Evolutionary conservation across 2,888 invertebrate genomes (phyloP).

Genomic region (Linnaemya tessellans): DNA sequence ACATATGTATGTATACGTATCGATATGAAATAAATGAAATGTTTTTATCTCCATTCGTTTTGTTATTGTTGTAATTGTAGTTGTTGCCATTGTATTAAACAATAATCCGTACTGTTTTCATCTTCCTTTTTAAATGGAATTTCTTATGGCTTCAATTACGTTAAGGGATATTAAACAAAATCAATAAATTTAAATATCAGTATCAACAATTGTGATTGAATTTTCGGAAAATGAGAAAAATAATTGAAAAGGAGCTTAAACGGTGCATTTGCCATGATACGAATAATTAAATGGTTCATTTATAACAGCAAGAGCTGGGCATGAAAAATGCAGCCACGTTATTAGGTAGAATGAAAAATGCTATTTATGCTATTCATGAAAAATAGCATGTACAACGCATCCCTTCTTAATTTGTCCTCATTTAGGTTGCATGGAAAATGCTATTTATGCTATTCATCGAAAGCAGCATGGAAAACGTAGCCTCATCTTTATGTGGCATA

Average conservation of each 20-base stretch:
- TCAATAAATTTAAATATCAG: not conserved
- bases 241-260: no score
- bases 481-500: no score
- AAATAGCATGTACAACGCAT: no score
- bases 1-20: no score
- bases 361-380: no score
- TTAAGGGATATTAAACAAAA: not conserved
- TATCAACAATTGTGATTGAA: not conserved
- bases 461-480: no score
- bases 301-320: not conserved
- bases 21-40: no score
- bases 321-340: no score
- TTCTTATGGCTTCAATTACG: not conserved
- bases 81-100: not conserved
- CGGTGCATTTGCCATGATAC: not conserved
- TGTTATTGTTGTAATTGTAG: not conserved
- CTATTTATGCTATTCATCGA: no score
- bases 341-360: no score
- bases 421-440: no score
- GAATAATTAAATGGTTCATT: not conserved
- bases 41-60: not conserved
- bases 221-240: not conserved
- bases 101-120: not conserved
- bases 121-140: not conserved
- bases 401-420: no score